Evolutionary conservation across 2,797 vertebrate genomes (phyloP).

Genomic region (Scleropages formosus): DNA sequence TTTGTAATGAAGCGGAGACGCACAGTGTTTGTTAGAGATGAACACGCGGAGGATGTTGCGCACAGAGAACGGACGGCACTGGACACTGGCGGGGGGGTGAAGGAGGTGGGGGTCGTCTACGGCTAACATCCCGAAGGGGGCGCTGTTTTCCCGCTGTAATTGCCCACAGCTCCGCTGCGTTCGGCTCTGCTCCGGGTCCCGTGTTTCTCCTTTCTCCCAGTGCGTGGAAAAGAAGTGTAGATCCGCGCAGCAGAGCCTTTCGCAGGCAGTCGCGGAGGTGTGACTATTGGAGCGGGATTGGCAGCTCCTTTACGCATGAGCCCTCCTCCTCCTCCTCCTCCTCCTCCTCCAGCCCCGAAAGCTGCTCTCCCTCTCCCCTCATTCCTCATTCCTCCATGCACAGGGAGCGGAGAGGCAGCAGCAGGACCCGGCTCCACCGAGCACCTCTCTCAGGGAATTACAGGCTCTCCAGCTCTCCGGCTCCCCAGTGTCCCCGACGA

Average conservation of each 20-base stretch:
- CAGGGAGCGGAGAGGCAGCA: constrained; percentile 61
- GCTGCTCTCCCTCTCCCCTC: constrained; percentile 41
- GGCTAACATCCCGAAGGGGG: constrained; percentile 59
- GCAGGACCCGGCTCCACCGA: constrained; percentile 50
- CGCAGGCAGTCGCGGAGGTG: constrained; percentile 36
- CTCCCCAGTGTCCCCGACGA: neutral
- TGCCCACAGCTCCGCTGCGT: neutral
- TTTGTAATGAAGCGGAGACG: too few relatives aligned
- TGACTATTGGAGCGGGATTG: constrained; percentile 40
- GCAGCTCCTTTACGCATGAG: constrained; percentile 60
- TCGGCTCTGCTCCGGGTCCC: too few relatives aligned
- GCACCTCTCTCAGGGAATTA: constrained; percentile 67
- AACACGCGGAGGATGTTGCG: too few relatives aligned
- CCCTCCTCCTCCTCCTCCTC: constrained; percentile 49
- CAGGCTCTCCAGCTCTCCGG: constrained; percentile 40
- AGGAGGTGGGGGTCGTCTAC: too few relatives aligned
- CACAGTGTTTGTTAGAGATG: too few relatives aligned
- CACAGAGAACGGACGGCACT: neutral
- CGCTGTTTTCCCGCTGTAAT: constrained; percentile 59
- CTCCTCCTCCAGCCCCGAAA: neutral
- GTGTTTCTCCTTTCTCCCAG: neutral
- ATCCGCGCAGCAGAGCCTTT: constrained; percentile 37
- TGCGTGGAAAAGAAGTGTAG: constrained; percentile 11
- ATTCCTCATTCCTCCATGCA: constrained; percentile 66
- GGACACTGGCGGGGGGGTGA: neutral